Evolutionary conservation across 2,113 vertebrate species (phyloP).

Genomic region (pig (Sus scrofa)): DNA sequence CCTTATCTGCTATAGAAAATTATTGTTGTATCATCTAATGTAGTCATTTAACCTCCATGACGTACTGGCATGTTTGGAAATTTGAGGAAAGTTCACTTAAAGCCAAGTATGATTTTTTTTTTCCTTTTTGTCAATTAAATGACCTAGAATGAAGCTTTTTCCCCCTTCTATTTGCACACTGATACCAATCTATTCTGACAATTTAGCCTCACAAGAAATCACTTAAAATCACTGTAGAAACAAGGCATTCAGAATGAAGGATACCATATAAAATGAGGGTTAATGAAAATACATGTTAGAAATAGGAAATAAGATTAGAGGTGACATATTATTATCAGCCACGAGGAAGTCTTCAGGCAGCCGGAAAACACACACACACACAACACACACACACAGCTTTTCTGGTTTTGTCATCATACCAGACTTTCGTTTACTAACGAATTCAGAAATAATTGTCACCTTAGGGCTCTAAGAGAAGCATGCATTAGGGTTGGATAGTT

Average conservation of each 20-base stretch:
- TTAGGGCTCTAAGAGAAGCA: conserved; percentile 79
- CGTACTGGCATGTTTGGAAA: neutral
- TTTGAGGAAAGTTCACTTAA: neutral
- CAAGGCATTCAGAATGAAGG: conserved; percentile 65
- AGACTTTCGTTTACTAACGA: conserved; percentile 77
- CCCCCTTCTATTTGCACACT: neutral
- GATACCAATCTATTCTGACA: neutral
- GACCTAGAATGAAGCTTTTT: neutral
- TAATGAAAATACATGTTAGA: conserved; percentile 74
- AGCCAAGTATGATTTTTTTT: neutral
- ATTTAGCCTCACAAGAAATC: neutral
- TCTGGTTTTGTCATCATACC: conserved; percentile 77
- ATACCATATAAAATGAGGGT: conserved; percentile 61
- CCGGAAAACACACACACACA: conserved; percentile 30
- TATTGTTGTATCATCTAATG: neutral
- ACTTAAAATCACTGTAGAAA: neutral
- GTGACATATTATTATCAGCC: conserved; percentile 80
- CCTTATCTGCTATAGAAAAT: neutral
- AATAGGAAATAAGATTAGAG: conserved; percentile 81
- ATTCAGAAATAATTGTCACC: conserved; percentile 87
- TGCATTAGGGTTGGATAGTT: conserved; percentile 75
- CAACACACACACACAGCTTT: conserved; percentile 22
- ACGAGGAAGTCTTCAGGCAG: conserved; percentile 81
- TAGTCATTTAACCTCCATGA: neutral
- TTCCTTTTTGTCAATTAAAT: neutral